Base-by-base conservation (phyloP, 2,888 invertebrate species). In the Himalopsyche tibetana region DNA sequence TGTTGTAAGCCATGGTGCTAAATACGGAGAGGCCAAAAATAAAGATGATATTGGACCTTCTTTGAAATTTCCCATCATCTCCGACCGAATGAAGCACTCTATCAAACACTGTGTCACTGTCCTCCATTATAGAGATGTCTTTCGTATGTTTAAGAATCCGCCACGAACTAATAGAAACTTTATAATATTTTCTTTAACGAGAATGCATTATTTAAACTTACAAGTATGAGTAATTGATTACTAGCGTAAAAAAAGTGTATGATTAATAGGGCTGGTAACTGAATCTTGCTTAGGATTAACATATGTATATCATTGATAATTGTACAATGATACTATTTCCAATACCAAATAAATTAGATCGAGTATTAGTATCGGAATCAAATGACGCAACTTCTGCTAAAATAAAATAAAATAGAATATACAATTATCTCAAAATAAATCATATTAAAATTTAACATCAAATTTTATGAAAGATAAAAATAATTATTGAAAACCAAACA, bases 1-100 rank as follows among this genome's bases (percentile, higher is more conserved):
- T 94, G 91, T 94, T 92, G 89, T 93, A 93, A 45, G 93, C 91
- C 91, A 94, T 92, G 42, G 93, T 92, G 1, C 92, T 91, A 42
- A 92, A 91, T 82, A 92, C 90, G 40, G 93, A 91, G 80, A 94
- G 90, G 1, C 92, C 90, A 69, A 92, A 91, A 82, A 94, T 92
- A 89, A 93, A 93, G 0, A 94, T 89, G 40, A 91, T 89, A 89
- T 93, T 94, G 88, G 92, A 94, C 63, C 91, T 90, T 36, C 90
- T 91, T 89, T 95, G 94, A 89, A 93, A 95, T 82, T 90, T 91
- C 0, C 94, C 94, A 89, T 92, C 91, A 88, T 93, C 92, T 42
- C 94, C 94, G 0, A 93, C 93, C 87, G 91, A 90, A 83, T 92
- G 92, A 90, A 94, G 91, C 5, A 94, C 90, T 56, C 91, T 91